phyloP scores from a whole-genome alignment of 2,888 invertebrate genomes.

The Ectemnius lituratus region DNA sequence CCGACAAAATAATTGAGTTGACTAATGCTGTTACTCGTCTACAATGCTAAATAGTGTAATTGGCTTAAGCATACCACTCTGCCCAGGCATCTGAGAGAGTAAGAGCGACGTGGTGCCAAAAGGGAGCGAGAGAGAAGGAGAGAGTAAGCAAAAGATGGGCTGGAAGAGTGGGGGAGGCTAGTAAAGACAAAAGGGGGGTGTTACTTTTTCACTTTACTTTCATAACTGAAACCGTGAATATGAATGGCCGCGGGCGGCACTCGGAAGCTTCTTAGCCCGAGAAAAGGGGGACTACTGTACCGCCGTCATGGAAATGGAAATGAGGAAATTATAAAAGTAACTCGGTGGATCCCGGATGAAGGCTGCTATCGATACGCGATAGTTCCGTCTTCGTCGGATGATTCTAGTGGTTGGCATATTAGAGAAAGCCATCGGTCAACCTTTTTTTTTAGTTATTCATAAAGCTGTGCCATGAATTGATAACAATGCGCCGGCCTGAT shows the following conservation, averaged over 20 bases:
- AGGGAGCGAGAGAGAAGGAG: background rate
- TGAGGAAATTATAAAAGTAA: constrained; percentile 74
- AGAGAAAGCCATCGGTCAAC: constrained; percentile 48
- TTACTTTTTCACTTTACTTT: constrained; percentile 77
- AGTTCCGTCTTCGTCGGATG: constrained; percentile 32
- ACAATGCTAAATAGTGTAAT: constrained; percentile 74
- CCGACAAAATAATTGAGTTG: constrained; percentile 65
- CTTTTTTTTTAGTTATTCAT: background rate
- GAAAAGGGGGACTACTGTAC: constrained; percentile 41
- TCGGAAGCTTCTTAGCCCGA: constrained; percentile 68
- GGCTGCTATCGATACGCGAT: constrained; percentile 68
- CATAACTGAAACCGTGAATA: constrained; percentile 77
- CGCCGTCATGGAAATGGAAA: constrained; percentile 69
- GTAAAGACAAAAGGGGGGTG: constrained; percentile 44
- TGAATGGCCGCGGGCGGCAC: constrained; percentile 72
- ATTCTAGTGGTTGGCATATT: constrained; percentile 38
- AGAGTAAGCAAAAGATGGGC: constrained; percentile 27
- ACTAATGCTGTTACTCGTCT: constrained; percentile 68
- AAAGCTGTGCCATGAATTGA: background rate
- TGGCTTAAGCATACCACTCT: constrained; percentile 63
- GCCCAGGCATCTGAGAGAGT: constrained; percentile 45
- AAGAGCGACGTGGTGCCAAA: background rate
- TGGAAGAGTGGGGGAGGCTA: constrained; percentile 22
- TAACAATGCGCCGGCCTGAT: background rate
- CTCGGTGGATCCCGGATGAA: constrained; percentile 72